Base-by-base conservation (phyloP, 2,888 invertebrate genomes). In the Ophonus ardosiacus region DNA sequence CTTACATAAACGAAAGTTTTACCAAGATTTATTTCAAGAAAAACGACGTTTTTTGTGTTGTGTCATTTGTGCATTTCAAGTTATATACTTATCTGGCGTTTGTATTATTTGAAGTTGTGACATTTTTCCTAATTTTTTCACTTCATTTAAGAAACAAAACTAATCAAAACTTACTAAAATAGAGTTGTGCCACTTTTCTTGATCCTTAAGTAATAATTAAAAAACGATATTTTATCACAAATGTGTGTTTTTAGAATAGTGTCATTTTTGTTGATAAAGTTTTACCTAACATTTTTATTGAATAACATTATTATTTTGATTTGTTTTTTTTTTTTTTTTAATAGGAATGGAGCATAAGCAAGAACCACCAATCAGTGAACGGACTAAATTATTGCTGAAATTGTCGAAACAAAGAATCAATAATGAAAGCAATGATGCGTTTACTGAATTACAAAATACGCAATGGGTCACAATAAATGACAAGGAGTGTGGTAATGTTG, bases 61-160 rank as follows among this genome's bases (percentile, higher is more conserved):
- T 38, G 38, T 38, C 74, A 43, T 74, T 74, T 74, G 74, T 71
- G n/a, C 76, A 76, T 61, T 84, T 84, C 61, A 57, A 74, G 17
- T 61, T 57, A 31, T 76, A 76, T 74, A 76, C 24, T 76, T 74
- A 57, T 57, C 51, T 61, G 13, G 17, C 17, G 31, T 61, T 76
- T 74, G 84, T 84, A 76, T 38, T 84, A 84, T 84, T 84, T 84
- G 40, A 74, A 56, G 79, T 79, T 79, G 57, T 79, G 79, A 79
- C 57, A 79, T 56, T 79, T 56, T 79, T 79, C 79, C 57, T 79
- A 57, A 57, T 57, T 56, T 79, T 7, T 21, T 56, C 31, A 17
- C 57, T 57, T 21, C 10, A 57, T 79, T 79, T 79, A 79, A 79
- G 24, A 79, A 79, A 79, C 57, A 79, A 56, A 57, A 51, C 56